Conservation (phyloP, 2,797 vertebrate species). For the Danio aesculapii region DNA sequence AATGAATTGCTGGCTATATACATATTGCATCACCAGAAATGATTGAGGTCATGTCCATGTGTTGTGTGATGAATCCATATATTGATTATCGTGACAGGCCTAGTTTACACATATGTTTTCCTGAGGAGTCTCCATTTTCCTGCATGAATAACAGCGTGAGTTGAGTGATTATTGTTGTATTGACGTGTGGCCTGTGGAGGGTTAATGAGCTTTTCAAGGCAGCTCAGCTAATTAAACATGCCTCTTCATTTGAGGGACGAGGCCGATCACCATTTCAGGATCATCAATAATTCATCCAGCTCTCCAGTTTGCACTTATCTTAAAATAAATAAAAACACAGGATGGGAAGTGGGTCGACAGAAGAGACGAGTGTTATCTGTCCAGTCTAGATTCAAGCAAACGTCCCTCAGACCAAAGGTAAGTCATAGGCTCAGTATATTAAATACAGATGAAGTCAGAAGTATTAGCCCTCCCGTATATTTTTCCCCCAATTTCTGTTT, state of each 20-base stretch:
- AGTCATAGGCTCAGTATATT: too few relatives aligned
- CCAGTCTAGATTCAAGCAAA: too few relatives aligned
- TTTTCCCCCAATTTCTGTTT: too few relatives aligned
- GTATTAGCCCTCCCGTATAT: too few relatives aligned
- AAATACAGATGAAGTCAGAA: too few relatives aligned
- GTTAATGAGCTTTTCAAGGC: neutral
- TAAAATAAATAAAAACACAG: conserved; percentile 1
- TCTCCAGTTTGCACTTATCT: neutral
- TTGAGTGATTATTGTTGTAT: neutral
- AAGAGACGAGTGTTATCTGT: neutral
- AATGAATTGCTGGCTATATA: too few relatives aligned
- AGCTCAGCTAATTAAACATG: conserved; percentile 4
- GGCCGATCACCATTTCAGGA: conserved; percentile 1
- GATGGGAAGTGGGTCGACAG: conserved; percentile 62
- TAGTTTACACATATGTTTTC: neutral
- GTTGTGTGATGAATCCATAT: too few relatives aligned
- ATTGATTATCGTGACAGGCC: too few relatives aligned
- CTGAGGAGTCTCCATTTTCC: too few relatives aligned
- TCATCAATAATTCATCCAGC: conserved; percentile 44
- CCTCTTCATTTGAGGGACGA: neutral
- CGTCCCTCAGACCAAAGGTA: neutral
- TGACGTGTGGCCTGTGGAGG: neutral
- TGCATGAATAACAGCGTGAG: too few relatives aligned
- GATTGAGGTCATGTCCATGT: too few relatives aligned
- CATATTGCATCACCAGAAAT: too few relatives aligned